These are phyloP conservation scores for Alces alces DNA, from an alignment of 2,113 vertebrate species.

Conservation along the genomic window DNA sequence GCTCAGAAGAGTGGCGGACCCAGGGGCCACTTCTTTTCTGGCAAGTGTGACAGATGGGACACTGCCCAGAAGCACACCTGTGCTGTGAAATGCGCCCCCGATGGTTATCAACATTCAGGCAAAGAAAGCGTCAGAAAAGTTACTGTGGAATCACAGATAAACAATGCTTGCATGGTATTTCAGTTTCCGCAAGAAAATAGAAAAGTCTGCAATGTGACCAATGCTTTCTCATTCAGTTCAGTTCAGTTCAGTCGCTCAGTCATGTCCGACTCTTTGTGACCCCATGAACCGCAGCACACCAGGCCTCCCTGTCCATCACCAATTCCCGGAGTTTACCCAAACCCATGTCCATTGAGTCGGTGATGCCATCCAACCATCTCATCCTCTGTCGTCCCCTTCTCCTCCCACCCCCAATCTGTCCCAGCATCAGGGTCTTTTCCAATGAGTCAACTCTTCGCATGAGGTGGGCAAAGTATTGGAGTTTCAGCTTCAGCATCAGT, in stretches of 20 bases:
- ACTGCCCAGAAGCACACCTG: background rate
- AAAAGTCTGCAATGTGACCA: background rate
- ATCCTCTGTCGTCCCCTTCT: fast-evolving
- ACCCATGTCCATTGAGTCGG: background rate
- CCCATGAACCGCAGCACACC: fast-evolving
- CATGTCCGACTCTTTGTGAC: fast-evolving
- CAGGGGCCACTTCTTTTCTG: background rate
- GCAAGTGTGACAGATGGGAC: background rate
- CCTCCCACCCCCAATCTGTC: fast-evolving
- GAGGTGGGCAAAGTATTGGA: background rate
- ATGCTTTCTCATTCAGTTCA: background rate
- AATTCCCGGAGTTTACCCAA: background rate
- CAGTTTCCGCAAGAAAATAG: background rate
- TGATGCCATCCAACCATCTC: background rate
- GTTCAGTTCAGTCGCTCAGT: background rate
- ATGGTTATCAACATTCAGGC: background rate
- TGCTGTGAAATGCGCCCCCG: background rate
- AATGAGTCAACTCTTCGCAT: background rate
- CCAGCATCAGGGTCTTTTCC: background rate
- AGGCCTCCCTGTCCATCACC: background rate
- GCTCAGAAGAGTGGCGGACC: background rate
- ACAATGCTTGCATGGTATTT: background rate
- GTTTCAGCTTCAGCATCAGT: background rate
- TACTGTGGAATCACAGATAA: background rate
- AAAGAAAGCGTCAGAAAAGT: background rate